A percentile compares a stretch with the other conserved stretches of the same genome.
Conservation (phyloP, 1,140 invertebrate genomes). For the Acyrthosiphon pisum region DNA sequence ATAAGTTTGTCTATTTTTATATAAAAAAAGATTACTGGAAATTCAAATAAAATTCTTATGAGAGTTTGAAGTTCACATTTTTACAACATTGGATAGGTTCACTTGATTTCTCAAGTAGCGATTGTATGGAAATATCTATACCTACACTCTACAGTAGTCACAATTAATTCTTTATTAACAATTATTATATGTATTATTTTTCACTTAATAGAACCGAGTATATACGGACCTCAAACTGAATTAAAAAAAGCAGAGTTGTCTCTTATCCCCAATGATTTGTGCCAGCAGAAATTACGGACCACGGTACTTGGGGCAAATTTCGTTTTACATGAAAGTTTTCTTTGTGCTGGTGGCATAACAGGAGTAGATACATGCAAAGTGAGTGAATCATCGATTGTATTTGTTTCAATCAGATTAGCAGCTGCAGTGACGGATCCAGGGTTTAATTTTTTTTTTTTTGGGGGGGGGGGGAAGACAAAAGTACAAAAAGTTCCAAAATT, state of each 20-base stretch:
- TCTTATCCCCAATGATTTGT: constrained; percentile 67
- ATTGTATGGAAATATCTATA: too few species aligned
- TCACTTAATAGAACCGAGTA: constrained; percentile 50
- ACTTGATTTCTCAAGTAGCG: too few species aligned
- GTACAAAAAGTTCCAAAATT: too few species aligned
- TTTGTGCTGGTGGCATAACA: constrained; percentile 76
- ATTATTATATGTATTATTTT: background rate
- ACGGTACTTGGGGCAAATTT: constrained; percentile 73
- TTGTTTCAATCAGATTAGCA: background rate
- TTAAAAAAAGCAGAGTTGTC: constrained; percentile 75
- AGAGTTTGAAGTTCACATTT: too few species aligned
- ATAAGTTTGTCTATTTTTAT: too few species aligned
- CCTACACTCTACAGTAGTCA: too few species aligned
- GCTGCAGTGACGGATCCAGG: too few species aligned
- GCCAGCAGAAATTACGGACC: constrained; percentile 67
- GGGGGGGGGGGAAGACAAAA: too few species aligned
- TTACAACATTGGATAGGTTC: too few species aligned
- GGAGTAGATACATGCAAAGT: constrained; percentile 74
- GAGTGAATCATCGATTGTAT: constrained; percentile 62
- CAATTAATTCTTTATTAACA: background rate
- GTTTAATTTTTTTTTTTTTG: too few species aligned
- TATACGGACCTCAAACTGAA: constrained; percentile 32
- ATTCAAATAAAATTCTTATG: too few species aligned
- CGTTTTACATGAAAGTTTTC: constrained; percentile 70
- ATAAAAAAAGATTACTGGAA: too few species aligned